Evolutionary conservation across 2,888 invertebrate genomes (phyloP), one percentile per base, ranked within the genome.

Genomic region (Parnassius mnemosyne): DNA sequence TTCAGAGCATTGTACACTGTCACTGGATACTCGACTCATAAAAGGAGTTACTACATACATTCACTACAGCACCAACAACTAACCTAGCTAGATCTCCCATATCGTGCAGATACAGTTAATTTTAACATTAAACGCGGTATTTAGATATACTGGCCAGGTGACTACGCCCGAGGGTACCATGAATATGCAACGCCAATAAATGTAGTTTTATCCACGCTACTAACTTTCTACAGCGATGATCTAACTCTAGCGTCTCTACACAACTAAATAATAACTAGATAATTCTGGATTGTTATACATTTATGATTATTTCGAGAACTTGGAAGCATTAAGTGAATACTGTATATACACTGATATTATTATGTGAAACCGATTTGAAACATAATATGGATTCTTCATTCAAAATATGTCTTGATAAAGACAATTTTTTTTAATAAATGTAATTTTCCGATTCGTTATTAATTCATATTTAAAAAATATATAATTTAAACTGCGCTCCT

Each of bases 141-240:
- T 78, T 70, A 13, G 58, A 20, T 69, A 68, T 52, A 67, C 54
- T 81, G 82, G 87, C 58, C 66, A 63, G 59, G 64, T 66, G 70
- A 67, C 64, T 65, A 70, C 76, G 85, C 85, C 81, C 66, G 71
- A 71, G 81, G 88, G 80, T 81, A 79, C 79, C 78, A 85, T 91
- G 90, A 90, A 91, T 90, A 91, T 91, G 89, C 88, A 90, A 81
- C 77, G 79, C 79, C 83, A 85, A 87, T 89, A 88, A 89, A 88
- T 83, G 85, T 85, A 83, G 87, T 87, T 88, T 85, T 83, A 85
- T 84, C 82, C 84, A 69, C 73, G 75, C 59, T 78, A 71, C 74
- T 80, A 89, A 91, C 90, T 91, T 90, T 89, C 90, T 83, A 87
- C 69, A 16, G 25, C 56, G 59, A 59, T 55, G 63, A 13, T 20